phyloP scores from a whole-genome alignment of 2,888 invertebrate species.

The Trimorus sp. region DNA sequence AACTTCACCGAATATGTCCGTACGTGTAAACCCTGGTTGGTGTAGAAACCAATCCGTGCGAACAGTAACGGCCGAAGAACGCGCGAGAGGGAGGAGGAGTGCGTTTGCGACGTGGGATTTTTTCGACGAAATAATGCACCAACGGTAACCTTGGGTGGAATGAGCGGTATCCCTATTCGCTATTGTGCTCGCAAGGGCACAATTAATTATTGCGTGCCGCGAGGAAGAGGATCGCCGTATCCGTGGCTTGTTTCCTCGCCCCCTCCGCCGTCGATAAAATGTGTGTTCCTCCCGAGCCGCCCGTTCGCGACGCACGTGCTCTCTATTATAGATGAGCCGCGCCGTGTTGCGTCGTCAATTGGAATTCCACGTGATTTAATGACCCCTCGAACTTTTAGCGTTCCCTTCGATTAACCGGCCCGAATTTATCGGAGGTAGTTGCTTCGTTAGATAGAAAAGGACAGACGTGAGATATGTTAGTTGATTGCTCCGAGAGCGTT shows the following conservation, averaged over 20 bases:
- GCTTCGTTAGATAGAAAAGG: constrained; percentile 49
- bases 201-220: constrained; percentile 79
- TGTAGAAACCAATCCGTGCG: constrained; percentile 33
- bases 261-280: constrained; percentile 29
- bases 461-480: constrained; percentile 51
- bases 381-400: constrained; percentile 30
- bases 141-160: constrained; percentile 49
- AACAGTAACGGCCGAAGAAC: constrained; percentile 14
- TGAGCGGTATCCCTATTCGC: constrained; percentile 65
- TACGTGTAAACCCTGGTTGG: constrained; percentile 57
- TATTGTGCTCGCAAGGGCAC: constrained; percentile 76
- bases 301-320: constrained; percentile 45
- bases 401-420: constrained; percentile 53
- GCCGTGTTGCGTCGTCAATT: constrained; percentile 34
- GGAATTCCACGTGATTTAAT: constrained; percentile 46
- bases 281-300: constrained; percentile 19
- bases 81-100: too few species aligned
- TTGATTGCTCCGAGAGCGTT: constrained; percentile 43
- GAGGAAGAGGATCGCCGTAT: constrained; percentile 76
- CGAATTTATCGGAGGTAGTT: constrained; percentile 53
- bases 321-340: constrained; percentile 33
- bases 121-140: constrained; percentile 72
- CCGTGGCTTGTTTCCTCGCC: constrained; percentile 69
- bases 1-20: too few species aligned
- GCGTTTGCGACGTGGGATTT: constrained; percentile 69